phyloP scores from a whole-genome alignment of 2,797 vertebrate genomes.

The Eulemur mongoz region DNA sequence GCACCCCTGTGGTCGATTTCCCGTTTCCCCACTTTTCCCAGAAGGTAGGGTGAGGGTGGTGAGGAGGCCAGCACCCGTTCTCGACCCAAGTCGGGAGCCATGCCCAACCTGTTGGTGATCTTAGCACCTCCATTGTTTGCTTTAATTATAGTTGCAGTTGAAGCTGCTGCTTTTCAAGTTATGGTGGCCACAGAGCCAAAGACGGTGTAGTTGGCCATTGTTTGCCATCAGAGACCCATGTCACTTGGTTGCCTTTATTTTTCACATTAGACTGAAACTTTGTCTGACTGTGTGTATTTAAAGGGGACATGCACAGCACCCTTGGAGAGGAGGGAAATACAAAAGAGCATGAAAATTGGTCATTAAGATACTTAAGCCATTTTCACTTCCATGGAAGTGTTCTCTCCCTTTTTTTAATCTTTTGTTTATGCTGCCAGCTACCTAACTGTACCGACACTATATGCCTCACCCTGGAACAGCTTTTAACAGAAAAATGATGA shows the following conservation, averaged over 20 bases:
- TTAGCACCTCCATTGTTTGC: rapidly evolving
- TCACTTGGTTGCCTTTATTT: neutral
- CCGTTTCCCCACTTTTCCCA: neutral
- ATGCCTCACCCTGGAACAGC: too few species aligned
- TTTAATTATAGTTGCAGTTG: too few species aligned
- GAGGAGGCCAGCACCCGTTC: neutral
- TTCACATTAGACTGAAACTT: neutral
- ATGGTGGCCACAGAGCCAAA: rapidly evolving
- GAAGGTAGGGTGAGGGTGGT: neutral
- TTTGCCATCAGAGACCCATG: neutral
- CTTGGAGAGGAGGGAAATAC: too few species aligned
- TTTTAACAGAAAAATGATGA: neutral
- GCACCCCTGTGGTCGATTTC: neutral
- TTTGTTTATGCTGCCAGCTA: neutral
- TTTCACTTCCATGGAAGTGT: neutral
- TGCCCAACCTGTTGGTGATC: rapidly evolving
- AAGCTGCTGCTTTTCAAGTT: neutral
- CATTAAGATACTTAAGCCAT: rapidly evolving
- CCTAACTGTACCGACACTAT: neutral
- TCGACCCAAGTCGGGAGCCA: rapidly evolving
- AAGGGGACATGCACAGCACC: too few species aligned
- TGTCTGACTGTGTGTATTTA: neutral
- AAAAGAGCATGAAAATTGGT: too few species aligned
- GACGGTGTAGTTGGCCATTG: rapidly evolving
- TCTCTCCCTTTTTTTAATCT: too few species aligned